Base-by-base conservation (phyloP, 1,140 invertebrate species). In the Drosophila ficusphila region DNA sequence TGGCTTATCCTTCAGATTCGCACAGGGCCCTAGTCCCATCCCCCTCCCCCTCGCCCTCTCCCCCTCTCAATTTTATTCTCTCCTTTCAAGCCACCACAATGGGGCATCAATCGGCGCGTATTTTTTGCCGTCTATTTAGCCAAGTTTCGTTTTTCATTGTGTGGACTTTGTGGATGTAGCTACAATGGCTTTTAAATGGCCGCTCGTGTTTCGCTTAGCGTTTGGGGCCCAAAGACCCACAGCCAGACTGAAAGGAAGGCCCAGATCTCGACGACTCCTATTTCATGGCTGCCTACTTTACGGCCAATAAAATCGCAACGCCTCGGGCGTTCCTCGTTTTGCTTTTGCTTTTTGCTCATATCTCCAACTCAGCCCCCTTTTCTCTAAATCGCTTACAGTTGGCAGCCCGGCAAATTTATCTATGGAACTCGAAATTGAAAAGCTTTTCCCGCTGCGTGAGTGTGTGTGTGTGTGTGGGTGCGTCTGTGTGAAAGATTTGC, bases 71-170 rank as follows among this genome's bases (percentile, higher is more conserved):
- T 16, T 8, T 7, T 21, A 19, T 25, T 44, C 41, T 23, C 41
- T 23, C n/a, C 41, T 12, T 44, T 44, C 19, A 25, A 12, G 29
- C 38, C 68, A 47, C 75, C 61, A 78, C 78, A 82, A 73, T 78
- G 61, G 60, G 69, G 58, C 79, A 83, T 82, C 78, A 82, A 82
- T 83, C 70, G 79, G 39, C 74, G 70, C 70, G 74, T 42, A 65
- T 73, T 82, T 78, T 69, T 73, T 86, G 74, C 67, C 81, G 61
- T 88, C 82, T 86, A 60, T 75, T 86, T 88, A 78, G 82, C 77
- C 82, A 77, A 86, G 82, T 86, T 88, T 86, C 65, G 73, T 79
- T 82, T 86, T 86, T 77, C 77, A 88, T 88, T 82, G 82, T 88
- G 81, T 75, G 69, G 58, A 73, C 61, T 81, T 73, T 77, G 78